Base-by-base conservation (phyloP, 2,113 vertebrate genomes). In the Athene noctua region DNA sequence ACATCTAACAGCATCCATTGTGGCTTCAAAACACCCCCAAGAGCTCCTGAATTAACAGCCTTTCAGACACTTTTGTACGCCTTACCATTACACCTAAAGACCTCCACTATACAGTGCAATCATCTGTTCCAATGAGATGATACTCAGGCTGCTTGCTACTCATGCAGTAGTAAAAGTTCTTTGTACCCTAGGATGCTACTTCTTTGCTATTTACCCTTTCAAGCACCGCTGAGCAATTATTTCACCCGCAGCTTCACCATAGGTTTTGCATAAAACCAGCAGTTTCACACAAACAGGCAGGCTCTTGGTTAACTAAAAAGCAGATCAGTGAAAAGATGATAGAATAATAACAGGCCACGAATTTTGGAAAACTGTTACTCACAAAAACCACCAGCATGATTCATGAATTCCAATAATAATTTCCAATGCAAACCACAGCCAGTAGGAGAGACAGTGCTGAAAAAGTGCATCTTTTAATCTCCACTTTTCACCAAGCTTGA, bases 221-320 rank as follows among this genome's bases (percentile, higher is more conserved):
- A 78, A 40, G 86, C 68, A 51, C 19, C 27, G 1, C 90, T 58
- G 55, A 90, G 36, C 82, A 73, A 82, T 52, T 59, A 19, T 38
- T 75, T 75, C 77, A 77, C 95, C 89, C 94, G 78, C 68, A 66
- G 73, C n/a, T 91, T 81, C 74, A 80, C 86, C 82, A 54, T 27
- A 61, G 44, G n/a, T 79, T 97, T 95, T 92, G 71, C 92, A 86
- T 92, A 88, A 93, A 83, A 47, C 61, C 74, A 90, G 71, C 49
- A 80, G 62, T 51, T 49, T 61, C 55, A 77, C 13, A 26, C 74
- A 61, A 88, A 75, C 46, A 52, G 74, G 13, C 54, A 86, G 52
- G 68, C 30, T 78, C 38, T 47, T 21, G 12, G n/a, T 27, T 42
- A 63, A 74, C 62, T 34, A 27, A 72, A 83, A 62, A 72, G 27